A percentile compares a stretch with the other conserved stretches of the same genome.
phyloP scores from a whole-genome alignment of 1,140 invertebrate genomes.

The Sweltsa coloradensis region DNA sequence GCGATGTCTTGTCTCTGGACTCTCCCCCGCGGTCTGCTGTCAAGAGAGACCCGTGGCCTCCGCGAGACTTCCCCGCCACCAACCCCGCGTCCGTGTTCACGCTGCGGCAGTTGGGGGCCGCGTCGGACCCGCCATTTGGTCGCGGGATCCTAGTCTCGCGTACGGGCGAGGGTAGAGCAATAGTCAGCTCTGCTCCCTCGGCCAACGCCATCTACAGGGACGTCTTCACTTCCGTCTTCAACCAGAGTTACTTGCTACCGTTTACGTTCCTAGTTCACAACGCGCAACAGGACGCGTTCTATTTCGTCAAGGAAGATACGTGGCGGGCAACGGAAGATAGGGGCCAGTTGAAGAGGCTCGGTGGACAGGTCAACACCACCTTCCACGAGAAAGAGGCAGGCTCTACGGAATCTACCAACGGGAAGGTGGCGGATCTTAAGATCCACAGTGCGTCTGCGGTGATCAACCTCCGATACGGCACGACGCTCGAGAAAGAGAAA shows the following conservation, averaged over 20 bases:
- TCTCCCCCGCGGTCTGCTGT: constrained; percentile 53
- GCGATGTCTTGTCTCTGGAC: constrained; percentile 48
- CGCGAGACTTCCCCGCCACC: constrained; percentile 18
- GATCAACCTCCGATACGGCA: constrained; percentile 78
- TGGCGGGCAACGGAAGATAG: constrained; percentile 80
- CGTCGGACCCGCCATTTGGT: constrained; percentile 79
- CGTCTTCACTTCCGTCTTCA: constrained; percentile 88
- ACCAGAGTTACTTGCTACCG: constrained; percentile 75
- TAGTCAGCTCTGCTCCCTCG: constrained; percentile 72
- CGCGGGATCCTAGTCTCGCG: constrained; percentile 79
- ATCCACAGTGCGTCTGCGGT: constrained; percentile 72
- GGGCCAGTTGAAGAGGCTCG: constrained; percentile 73
- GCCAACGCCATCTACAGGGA: constrained; percentile 82
- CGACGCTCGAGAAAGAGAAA: constrained; percentile 75
- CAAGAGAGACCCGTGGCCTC: constrained; percentile 42
- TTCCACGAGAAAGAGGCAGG: constrained; percentile 70
- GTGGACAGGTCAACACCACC: constrained; percentile 85
- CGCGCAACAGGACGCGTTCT: constrained; percentile 82
- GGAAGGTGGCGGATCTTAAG: constrained; percentile 50
- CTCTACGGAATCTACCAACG: constrained; percentile 1
- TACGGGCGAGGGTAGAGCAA: constrained; percentile 60
- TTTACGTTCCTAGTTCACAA: constrained; percentile 83
- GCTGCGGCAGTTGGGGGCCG: constrained; percentile 46
- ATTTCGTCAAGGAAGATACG: constrained; percentile 86
- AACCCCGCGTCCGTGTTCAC: constrained; percentile 15